Evolutionary conservation across 2,113 vertebrate genomes (phyloP), one percentile per base, ranked within the genome.

Genomic region (Sminthopsis crassicaudata): DNA sequence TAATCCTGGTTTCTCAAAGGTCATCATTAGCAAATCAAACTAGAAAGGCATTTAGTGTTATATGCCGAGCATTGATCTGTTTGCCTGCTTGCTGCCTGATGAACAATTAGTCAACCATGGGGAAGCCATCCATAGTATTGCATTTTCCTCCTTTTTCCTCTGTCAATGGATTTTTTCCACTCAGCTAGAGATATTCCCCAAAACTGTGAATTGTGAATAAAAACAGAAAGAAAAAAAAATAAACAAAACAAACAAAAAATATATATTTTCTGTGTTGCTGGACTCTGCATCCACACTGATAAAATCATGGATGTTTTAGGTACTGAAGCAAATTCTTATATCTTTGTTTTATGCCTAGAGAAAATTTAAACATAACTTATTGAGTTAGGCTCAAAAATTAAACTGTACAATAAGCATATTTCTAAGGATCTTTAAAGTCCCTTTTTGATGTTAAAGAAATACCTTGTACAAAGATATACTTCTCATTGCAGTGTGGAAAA

Each of bases 391-490:
- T 76, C 16, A 76, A 22, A 76, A 53, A 76, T n/a, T 22, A n/a
- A n/a, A n/a, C 36, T 76, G 36, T 76, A 25, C 36, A n/a, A n/a
- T n/a, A 76, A 76, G 12, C 23, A 7, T 90, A 92, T 48, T 46
- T 76, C 8, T 36, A 46, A 23, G 12, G 25, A 46, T 89, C 42
- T 90, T 10, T 60, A 89, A 89, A 76, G 52, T 11, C 0, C 2
- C 16, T 25, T 26, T 25, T 6, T 93, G 90, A 92, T 92, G 53
- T 2, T 52, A 22, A 91, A 93, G 94, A 55, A 76, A 60, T 54
- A 46, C 76, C 89, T 53, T 92, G 6, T 88, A 90, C 51, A 95
- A 93, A 91, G 91, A 14, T 11, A 95, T 53, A 57, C 8, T 91
- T 27, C 94, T 76, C 46, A 89, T 4, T 94, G 90, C 0, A 57